Evolutionary conservation across 2,888 invertebrate species (phyloP).

Genomic region (Megalurothrips usitatus): DNA sequence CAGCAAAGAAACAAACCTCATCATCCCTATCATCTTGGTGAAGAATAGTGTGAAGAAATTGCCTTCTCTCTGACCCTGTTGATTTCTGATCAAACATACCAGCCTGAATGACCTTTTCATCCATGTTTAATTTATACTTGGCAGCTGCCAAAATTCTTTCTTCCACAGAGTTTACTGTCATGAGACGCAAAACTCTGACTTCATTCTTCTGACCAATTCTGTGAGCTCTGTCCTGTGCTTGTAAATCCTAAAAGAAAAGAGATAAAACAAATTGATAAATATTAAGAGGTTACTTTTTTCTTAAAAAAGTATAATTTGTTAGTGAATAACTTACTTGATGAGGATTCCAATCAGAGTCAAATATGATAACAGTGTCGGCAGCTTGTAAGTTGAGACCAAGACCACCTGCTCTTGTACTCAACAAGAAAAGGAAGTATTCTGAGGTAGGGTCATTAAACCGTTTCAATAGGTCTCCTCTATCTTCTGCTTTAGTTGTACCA

Average conservation of each 20-base stretch:
- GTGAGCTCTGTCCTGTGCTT: slow-evolving; percentile 63
- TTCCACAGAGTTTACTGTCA: slow-evolving; percentile 61
- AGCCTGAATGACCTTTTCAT: slow-evolving; percentile 63
- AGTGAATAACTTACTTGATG: slow-evolving; percentile 51
- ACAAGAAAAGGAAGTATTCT: slow-evolving; percentile 56
- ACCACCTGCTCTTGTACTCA: slow-evolving; percentile 60
- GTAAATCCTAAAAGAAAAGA: slow-evolving; percentile 50
- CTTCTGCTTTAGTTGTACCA: slow-evolving; percentile 60
- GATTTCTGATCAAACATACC: slow-evolving; percentile 64
- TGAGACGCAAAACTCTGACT: slow-evolving; percentile 57
- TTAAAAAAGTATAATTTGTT: background rate
- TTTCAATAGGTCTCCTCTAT: slow-evolving; percentile 54
- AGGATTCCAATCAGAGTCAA: slow-evolving; percentile 65
- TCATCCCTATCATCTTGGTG: slow-evolving; percentile 52
- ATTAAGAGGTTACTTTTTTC: background rate
- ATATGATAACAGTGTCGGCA: slow-evolving; percentile 65
- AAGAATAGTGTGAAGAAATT: slow-evolving; percentile 55
- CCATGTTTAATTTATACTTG: slow-evolving; percentile 60
- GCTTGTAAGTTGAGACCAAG: slow-evolving; percentile 59
- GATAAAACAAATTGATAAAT: background rate
- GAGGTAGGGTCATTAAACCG: slow-evolving; percentile 51
- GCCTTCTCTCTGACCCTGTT: slow-evolving; percentile 55
- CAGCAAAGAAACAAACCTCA: slow-evolving; percentile 44
- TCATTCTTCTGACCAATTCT: slow-evolving; percentile 62
- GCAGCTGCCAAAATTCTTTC: slow-evolving; percentile 61